Conservation (phyloP, 2,113 vertebrate species). For the Pyrgilauda ruficollis region DNA sequence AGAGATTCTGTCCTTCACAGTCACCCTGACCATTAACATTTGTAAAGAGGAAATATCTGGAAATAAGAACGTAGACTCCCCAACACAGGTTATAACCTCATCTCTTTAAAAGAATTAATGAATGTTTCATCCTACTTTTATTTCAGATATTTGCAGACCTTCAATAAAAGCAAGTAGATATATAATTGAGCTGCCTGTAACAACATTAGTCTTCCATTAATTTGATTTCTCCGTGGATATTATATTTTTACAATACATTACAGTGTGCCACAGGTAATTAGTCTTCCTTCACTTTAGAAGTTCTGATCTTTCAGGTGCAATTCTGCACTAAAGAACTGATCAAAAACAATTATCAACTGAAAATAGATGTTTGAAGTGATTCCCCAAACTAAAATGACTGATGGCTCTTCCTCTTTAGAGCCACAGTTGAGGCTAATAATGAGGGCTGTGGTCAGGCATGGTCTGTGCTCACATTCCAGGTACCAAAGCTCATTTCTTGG, state of each 20-base stretch:
- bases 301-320: background rate
- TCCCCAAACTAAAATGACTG: background rate
- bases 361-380: background rate
- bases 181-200: constrained; percentile 20
- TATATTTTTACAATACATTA: background rate
- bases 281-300: background rate
- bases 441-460: background rate
- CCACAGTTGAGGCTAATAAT: background rate
- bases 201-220: constrained; percentile 48
- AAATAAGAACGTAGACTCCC: rapidly evolving
- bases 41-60: background rate
- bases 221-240: constrained; percentile 2
- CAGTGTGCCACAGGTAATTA: background rate
- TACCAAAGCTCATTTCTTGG: background rate
- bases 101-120: background rate
- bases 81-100: background rate
- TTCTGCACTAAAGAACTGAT: background rate
- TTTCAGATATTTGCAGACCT: background rate
- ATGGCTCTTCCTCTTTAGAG: background rate
- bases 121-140: background rate
- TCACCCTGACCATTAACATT: background rate
- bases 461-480: background rate
- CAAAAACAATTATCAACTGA: background rate
- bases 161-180: background rate
- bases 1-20: background rate